phyloP scores from a whole-genome alignment of 2,113 vertebrate genomes.

The Microtus montanus region DNA sequence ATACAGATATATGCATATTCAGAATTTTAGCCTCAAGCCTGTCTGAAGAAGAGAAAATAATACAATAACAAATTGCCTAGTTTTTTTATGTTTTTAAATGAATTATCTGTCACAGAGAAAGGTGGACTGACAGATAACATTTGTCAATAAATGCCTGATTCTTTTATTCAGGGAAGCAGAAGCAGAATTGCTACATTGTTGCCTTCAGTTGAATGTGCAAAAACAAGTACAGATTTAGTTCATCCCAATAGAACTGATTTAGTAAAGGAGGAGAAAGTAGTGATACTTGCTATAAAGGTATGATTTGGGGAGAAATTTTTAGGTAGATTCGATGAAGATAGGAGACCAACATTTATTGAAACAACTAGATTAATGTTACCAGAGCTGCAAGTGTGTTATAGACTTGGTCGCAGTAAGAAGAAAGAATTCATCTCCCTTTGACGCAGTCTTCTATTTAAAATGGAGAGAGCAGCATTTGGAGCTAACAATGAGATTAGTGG shows the following conservation, averaged over 20 bases:
- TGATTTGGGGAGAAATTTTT: not conserved
- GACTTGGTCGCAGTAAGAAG: not conserved
- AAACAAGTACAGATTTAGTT: not conserved
- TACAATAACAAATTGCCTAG: not conserved
- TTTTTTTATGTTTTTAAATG: not conserved
- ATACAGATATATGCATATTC: not conserved
- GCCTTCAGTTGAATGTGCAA: not conserved
- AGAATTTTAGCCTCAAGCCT: not conserved
- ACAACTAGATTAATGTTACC: not conserved
- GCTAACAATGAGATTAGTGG: not conserved
- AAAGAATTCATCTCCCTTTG: not conserved
- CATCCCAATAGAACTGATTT: not conserved
- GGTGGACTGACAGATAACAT: not conserved
- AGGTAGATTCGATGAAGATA: not conserved
- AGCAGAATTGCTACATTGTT: not conserved
- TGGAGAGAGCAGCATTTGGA: not conserved
- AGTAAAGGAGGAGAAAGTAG: not conserved
- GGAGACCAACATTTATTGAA: not conserved
- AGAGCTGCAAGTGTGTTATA: not conserved
- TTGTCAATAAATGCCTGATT: not conserved
- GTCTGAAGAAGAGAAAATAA: not conserved
- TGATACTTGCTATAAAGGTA: not conserved
- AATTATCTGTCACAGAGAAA: not conserved
- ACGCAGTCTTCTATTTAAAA: not conserved
- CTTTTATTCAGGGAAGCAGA: not conserved